Percentiles rank a stretch among this genome's conserved stretches.
Evolutionary conservation across 2,888 invertebrate species (phyloP).

Genomic region (Agrotis clavis): DNA sequence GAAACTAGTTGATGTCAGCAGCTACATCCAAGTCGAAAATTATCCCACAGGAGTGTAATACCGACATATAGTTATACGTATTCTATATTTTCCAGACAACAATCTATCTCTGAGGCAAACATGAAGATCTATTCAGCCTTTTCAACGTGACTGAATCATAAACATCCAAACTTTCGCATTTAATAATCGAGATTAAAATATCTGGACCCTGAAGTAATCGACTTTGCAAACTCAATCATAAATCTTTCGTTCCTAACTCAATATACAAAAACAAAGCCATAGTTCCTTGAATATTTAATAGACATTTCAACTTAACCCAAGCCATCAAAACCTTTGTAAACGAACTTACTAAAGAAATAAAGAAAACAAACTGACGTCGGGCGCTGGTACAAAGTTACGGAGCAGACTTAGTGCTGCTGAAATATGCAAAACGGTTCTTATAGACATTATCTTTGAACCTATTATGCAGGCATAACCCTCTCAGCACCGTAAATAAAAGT

Average conservation of each 20-base stretch:
- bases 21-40: too few relatives aligned
- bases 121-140: too few relatives aligned
- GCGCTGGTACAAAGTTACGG: slow-evolving; percentile 54
- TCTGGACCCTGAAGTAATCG: neutral
- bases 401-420: slow-evolving; percentile 64
- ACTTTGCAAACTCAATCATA: neutral
- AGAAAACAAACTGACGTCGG: slow-evolving; percentile 43
- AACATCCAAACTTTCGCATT: too few relatives aligned
- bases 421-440: slow-evolving; percentile 73
- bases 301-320: slow-evolving; percentile 11
- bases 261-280: neutral
- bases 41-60: too few relatives aligned
- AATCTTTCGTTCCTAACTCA: neutral
- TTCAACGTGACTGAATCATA: too few relatives aligned
- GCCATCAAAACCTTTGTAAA: slow-evolving; percentile 30
- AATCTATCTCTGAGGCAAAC: too few relatives aligned
- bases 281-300: slow-evolving; percentile 24
- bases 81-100: too few relatives aligned
- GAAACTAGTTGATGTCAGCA: too few relatives aligned
- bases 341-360: slow-evolving; percentile 36
- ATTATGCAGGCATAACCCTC: slow-evolving; percentile 61
- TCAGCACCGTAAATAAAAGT: slow-evolving; percentile 63
- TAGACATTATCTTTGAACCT: slow-evolving; percentile 68
- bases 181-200: too few relatives aligned
- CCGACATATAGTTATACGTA: too few relatives aligned